Percentiles rank a stretch among this genome's conserved stretches.
phyloP scores from a whole-genome alignment of 2,113 vertebrate species.

The Clarias gariepinus region DNA sequence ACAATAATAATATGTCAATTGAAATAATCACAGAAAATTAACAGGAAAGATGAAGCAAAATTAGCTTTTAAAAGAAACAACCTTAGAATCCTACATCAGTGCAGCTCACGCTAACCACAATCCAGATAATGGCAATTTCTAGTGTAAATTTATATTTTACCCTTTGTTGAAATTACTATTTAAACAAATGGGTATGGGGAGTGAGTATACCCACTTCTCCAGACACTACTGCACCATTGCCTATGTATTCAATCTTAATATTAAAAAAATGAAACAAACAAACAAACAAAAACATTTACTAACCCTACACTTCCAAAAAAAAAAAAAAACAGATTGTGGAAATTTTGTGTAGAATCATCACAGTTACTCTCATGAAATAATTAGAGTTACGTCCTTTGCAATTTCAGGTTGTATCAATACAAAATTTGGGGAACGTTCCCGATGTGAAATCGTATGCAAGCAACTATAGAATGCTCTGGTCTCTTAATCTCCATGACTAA shows the following conservation, averaged over 20 bases:
- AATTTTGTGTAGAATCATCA: not conserved
- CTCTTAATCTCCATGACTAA: not conserved
- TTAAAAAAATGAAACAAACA: not conserved
- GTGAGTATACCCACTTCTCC: too few species aligned
- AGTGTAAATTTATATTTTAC: too few species aligned
- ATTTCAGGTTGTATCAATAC: not conserved
- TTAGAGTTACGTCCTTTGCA: not conserved
- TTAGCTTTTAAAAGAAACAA: too few species aligned
- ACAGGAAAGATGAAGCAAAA: too few species aligned
- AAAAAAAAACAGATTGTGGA: not conserved
- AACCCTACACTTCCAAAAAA: not conserved
- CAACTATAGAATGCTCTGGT: not conserved
- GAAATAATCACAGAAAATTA: too few species aligned
- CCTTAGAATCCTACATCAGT: too few species aligned
- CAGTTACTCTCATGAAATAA: not conserved
- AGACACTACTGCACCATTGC: too few species aligned
- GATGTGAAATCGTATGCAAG: not conserved
- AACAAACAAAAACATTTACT: not conserved
- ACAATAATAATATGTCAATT: too few species aligned
- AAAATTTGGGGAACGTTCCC: not conserved
- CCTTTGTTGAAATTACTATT: too few species aligned
- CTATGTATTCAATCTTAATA: not conserved
- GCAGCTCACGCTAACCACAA: too few species aligned
- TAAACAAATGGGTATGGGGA: too few species aligned
- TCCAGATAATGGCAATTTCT: too few species aligned